Conservation (phyloP, 2,888 invertebrate species). For the Drosophila subquinaria region DNA sequence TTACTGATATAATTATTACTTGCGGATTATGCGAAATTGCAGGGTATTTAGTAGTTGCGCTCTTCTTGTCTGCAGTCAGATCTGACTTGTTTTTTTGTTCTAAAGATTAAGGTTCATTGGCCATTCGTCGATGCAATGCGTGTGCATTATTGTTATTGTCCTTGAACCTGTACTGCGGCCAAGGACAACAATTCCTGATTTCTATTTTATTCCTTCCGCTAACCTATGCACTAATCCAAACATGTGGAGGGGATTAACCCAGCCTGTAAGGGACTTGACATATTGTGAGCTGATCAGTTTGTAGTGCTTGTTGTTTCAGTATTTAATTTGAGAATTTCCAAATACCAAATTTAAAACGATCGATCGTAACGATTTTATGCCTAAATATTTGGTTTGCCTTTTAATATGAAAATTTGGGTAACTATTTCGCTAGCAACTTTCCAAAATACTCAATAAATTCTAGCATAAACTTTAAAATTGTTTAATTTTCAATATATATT, state of each 20-base stretch:
- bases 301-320: too few relatives aligned
- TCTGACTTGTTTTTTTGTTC: neutral
- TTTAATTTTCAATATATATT: too few relatives aligned
- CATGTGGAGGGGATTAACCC: neutral
- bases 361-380: too few relatives aligned
- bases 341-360: too few relatives aligned
- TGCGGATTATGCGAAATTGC: neutral
- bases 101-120: neutral
- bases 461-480: too few relatives aligned
- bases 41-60: neutral
- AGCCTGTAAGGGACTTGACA: neutral
- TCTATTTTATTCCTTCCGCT: neutral
- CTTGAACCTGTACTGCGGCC: conserved; percentile 7
- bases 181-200: neutral
- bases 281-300: neutral
- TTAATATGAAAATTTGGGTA: too few relatives aligned
- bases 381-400: too few relatives aligned
- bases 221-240: neutral
- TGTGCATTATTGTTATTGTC: neutral
- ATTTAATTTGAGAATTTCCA: too few relatives aligned
- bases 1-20: neutral
- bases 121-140: conserved; percentile 5
- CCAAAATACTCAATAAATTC: too few relatives aligned
- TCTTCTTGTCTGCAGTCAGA: neutral
- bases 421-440: too few relatives aligned